Evolutionary conservation across 2,797 vertebrate genomes (phyloP).

Genomic region (Ptychobarbus kaznakovi): DNA sequence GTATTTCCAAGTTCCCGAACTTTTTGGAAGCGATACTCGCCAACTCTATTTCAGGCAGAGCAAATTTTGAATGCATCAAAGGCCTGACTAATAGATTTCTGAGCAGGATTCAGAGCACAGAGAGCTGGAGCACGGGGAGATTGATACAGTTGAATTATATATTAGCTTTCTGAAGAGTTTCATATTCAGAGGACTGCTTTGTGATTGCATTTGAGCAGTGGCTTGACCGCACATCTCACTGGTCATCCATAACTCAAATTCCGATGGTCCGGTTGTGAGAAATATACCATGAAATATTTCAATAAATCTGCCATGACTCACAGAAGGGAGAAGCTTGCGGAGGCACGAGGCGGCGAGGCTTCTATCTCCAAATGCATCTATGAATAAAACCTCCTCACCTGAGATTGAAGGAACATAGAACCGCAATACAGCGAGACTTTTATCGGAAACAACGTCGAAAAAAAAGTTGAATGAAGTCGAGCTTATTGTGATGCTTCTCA

Average conservation of each 20-base stretch:
- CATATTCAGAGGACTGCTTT: constrained; percentile 72
- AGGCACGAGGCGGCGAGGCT: constrained; percentile 16
- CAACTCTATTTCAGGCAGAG: constrained; percentile 75
- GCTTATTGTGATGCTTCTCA: constrained; percentile 22
- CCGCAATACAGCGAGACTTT: constrained; percentile 37
- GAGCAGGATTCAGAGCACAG: constrained; percentile 56
- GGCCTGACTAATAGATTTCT: constrained; percentile 67
- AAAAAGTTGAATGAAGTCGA: neutral
- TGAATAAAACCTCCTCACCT: constrained; percentile 57
- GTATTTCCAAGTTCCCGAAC: constrained; percentile 53
- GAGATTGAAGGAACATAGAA: constrained; percentile 49
- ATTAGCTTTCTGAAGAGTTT: constrained; percentile 65
- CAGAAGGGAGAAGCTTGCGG: constrained; percentile 34
- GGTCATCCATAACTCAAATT: constrained; percentile 72
- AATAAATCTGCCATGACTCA: constrained; percentile 56
- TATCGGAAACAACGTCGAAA: constrained; percentile 6
- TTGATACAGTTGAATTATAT: constrained; percentile 65
- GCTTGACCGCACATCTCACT: constrained; percentile 66
- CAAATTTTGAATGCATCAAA: constrained; percentile 78
- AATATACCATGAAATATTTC: constrained; percentile 59
- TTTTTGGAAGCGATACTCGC: constrained; percentile 71
- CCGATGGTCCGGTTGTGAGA: constrained; percentile 43
- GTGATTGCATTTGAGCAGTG: constrained; percentile 66
- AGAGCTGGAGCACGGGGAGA: constrained; percentile 54
- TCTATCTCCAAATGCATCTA: constrained; percentile 50